Evolutionary conservation across 2,888 invertebrate genomes (phyloP).

Genomic region (Subacronicta megacephala): DNA sequence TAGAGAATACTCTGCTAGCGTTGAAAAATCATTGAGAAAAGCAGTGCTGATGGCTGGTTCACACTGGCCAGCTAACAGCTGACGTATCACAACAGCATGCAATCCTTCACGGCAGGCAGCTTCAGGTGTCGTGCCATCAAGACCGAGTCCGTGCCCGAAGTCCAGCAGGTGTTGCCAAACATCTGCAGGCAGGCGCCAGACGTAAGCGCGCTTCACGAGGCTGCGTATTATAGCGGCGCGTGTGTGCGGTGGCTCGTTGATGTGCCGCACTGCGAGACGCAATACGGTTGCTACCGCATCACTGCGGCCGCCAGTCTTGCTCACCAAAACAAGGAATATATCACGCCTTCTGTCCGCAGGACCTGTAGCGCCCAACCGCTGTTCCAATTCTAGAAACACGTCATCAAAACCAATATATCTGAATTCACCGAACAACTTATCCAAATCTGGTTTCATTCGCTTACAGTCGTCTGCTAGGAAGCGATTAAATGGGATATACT

Average conservation of each 20-base stretch:
- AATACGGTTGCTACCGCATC: constrained; percentile 66
- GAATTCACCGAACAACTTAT: constrained; percentile 72
- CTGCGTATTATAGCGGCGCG: constrained; percentile 78
- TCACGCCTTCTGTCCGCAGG: constrained; percentile 70
- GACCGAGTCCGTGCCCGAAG: constrained; percentile 71
- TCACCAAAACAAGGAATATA: constrained; percentile 77
- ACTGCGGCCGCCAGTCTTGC: constrained; percentile 73
- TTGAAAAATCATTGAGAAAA: constrained; percentile 67
- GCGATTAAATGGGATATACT: no score
- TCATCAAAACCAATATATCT: constrained; percentile 71
- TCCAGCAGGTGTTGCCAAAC: constrained; percentile 68
- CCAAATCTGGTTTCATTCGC: constrained; percentile 64
- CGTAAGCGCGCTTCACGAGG: constrained; percentile 70
- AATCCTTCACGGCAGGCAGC: constrained; percentile 73
- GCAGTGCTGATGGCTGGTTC: constrained; percentile 53
- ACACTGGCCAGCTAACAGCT: constrained; percentile 59
- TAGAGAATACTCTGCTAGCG: constrained; percentile 67
- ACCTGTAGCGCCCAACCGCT: constrained; percentile 64
- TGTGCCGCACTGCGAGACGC: constrained; percentile 63
- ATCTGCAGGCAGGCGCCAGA: constrained; percentile 71
- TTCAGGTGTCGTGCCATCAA: constrained; percentile 69
- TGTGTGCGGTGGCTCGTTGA: constrained; percentile 72
- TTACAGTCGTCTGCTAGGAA: no score
- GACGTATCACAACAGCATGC: constrained; percentile 72
- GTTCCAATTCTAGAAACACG: constrained; percentile 69